These are phyloP conservation scores for Microchirus variegatus DNA, from an alignment of 2,797 vertebrate species.

Conservation along the genomic window DNA sequence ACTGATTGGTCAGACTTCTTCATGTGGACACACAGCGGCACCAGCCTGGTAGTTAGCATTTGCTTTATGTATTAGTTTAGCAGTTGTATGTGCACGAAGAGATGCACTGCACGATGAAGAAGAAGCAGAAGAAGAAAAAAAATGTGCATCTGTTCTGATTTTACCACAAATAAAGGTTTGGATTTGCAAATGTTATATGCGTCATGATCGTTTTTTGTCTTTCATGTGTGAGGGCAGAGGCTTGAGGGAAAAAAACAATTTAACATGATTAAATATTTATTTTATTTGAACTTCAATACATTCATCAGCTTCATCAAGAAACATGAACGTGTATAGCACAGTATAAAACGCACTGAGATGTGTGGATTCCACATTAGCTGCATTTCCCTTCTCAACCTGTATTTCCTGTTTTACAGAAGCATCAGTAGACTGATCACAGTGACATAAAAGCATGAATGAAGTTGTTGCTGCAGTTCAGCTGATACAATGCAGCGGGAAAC, in stretches of 20 bases:
- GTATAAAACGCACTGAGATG: conserved; percentile 5
- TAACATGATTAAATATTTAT: not conserved
- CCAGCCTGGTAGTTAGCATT: conserved; percentile 85
- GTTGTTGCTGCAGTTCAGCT: too few relatives aligned
- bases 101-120: conserved; percentile 85
- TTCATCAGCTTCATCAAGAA: not conserved
- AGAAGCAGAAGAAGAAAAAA: conserved; percentile 32
- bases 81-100: conserved; percentile 87
- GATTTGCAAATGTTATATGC: conserved; percentile 84
- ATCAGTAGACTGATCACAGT: not conserved
- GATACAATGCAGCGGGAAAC: too few relatives aligned
- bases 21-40: conserved; percentile 80
- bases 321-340: rapidly evolving
- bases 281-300: conserved; percentile 36
- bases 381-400: conserved; percentile 1
- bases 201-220: not conserved
- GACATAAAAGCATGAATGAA: too few relatives aligned
- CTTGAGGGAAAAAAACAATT: not conserved
- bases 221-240: not conserved
- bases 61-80: conserved; percentile 99
- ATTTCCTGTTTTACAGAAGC: not conserved
- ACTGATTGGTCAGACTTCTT: conserved; percentile 84
- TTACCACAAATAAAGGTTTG: conserved; percentile 98
- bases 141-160: conserved; percentile 95
- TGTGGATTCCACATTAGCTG: not conserved